Evolutionary conservation across 2,113 vertebrate genomes (phyloP).

Genomic region (Oceanodroma tethys): DNA sequence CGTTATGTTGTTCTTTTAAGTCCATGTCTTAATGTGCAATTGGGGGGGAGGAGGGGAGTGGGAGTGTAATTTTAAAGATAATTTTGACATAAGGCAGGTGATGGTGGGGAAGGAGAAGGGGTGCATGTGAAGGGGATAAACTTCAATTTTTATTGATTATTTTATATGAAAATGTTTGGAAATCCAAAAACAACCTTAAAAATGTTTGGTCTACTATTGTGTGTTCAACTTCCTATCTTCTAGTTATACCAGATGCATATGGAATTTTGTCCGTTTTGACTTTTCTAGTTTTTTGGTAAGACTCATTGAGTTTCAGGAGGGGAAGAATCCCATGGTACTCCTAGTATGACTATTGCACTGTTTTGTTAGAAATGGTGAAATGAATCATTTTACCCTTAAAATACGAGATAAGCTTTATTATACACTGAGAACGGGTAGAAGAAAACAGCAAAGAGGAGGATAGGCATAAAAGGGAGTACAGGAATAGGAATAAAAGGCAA

Average conservation of each 20-base stretch:
- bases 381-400: conserved; percentile 17
- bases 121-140: conserved; percentile 57
- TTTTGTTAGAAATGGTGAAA: conserved; percentile 37
- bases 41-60: neutral
- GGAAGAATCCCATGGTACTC: neutral
- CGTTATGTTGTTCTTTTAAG: conserved; percentile 64
- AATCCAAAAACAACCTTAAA: conserved; percentile 62
- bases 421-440: conserved; percentile 20
- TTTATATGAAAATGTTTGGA: conserved; percentile 72
- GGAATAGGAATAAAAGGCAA: neutral
- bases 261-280: conserved; percentile 63
- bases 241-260: conserved; percentile 46
- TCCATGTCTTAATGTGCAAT: conserved; percentile 75
- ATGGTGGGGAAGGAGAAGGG: neutral
- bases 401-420: conserved; percentile 36
- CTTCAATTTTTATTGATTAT: conserved; percentile 68
- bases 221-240: conserved; percentile 60
- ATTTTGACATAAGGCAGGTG: conserved; percentile 49
- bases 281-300: conserved; percentile 68
- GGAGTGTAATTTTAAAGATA: conserved; percentile 43
- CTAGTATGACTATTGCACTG: conserved; percentile 17
- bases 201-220: conserved; percentile 57
- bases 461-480: neutral
- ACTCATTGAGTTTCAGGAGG: conserved; percentile 33
- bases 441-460: neutral